A percentile compares a stretch with the other conserved stretches of the same genome.
These are phyloP conservation scores for Euleptes europaea DNA, from an alignment of 2,113 vertebrate species.

Conservation along the genomic window DNA sequence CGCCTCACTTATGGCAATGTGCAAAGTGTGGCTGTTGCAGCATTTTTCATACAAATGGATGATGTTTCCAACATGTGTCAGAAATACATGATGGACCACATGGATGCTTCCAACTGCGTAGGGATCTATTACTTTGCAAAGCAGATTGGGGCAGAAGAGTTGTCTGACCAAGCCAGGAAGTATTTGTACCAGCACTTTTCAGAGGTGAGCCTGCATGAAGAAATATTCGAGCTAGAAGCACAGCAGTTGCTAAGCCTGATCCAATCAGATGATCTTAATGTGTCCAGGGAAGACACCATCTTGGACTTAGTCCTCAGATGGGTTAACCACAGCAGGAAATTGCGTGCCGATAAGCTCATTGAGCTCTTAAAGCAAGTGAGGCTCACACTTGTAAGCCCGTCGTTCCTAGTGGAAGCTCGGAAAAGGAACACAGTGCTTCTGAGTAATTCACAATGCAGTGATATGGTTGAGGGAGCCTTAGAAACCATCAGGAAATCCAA, in stretches of 20 bases:
- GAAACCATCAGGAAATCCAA: constrained; percentile 71
- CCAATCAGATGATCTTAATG: constrained; percentile 91
- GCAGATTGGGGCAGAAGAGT: constrained; percentile 90
- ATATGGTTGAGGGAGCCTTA: constrained; percentile 75
- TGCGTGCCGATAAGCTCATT: constrained; percentile 76
- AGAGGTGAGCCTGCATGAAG: constrained; percentile 89
- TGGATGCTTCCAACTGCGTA: constrained; percentile 94
- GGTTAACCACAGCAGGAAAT: constrained; percentile 79
- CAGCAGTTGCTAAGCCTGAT: constrained; percentile 87
- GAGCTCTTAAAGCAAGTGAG: constrained; percentile 90
- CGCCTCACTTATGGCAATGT: constrained; percentile 83
- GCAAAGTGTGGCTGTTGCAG: constrained; percentile 87
- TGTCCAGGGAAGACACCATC: constrained; percentile 91
- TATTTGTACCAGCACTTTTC: constrained; percentile 90
- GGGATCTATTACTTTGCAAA: constrained; percentile 92
- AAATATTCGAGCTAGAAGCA: constrained; percentile 89
- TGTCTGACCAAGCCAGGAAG: constrained; percentile 83
- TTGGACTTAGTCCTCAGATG: constrained; percentile 91
- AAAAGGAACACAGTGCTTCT: constrained; percentile 87
- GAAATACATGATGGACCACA: constrained; percentile 90
- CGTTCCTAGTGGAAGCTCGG: constrained; percentile 83
- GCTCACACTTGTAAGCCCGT: constrained; percentile 82
- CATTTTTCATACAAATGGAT: constrained; percentile 95
- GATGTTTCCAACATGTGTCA: constrained; percentile 86
- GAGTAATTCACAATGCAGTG: constrained; percentile 80